These are phyloP conservation scores for Neotragus pygmaeus DNA, from an alignment of 2,113 vertebrate species.

Conservation along the genomic window DNA sequence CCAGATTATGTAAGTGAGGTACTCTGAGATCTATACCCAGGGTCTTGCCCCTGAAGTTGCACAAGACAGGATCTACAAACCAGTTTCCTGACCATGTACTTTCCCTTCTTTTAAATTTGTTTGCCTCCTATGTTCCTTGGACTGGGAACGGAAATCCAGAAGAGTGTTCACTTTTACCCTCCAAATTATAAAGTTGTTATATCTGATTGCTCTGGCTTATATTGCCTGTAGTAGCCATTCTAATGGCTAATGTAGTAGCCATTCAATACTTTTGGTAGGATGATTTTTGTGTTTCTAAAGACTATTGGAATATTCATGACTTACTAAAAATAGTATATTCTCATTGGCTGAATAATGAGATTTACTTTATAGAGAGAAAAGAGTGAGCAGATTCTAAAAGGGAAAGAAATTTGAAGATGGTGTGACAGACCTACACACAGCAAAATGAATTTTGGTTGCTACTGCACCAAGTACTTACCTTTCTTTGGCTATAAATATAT, in stretches of 20 bases:
- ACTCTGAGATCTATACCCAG: background rate
- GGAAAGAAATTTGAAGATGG: background rate
- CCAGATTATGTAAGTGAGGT: background rate
- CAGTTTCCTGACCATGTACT: background rate
- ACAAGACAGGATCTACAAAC: background rate
- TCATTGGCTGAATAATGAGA: background rate
- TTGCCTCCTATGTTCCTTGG: background rate
- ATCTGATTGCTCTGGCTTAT: background rate
- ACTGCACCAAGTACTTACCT: background rate
- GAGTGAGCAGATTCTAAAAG: background rate
- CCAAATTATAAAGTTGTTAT: constrained; percentile 15
- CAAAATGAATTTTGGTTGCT: background rate
- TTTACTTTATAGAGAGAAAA: background rate
- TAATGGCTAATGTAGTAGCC: background rate
- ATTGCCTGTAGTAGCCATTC: background rate
- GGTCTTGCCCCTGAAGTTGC: constrained; percentile 1
- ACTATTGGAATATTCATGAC: background rate
- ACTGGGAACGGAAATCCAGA: background rate
- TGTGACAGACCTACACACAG: background rate
- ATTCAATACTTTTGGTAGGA: background rate
- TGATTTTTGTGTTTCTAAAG: background rate
- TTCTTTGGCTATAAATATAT: background rate
- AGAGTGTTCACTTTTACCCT: background rate
- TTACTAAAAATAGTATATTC: constrained; percentile 20
- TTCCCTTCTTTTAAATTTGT: background rate